Base-by-base conservation (phyloP, 2,888 invertebrate species). In the Cosmopolites sordidus region DNA sequence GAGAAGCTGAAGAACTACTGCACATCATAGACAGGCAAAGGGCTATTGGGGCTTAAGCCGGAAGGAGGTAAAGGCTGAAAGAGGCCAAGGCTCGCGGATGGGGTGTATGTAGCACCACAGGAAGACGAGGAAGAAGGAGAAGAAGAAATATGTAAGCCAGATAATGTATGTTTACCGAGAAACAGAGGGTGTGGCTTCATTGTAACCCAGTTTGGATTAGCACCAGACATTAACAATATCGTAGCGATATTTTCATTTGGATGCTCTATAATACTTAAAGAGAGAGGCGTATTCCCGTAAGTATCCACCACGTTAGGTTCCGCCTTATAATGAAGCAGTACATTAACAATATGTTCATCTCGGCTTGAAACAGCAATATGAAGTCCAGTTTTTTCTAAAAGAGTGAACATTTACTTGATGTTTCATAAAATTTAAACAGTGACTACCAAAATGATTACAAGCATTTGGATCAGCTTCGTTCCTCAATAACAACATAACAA, bases 251-350 rank as follows among this genome's bases (percentile, higher is more conserved):
- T 11, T 12, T 55, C 29, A 1, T 60, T 56, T 0, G 58, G 61
- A 15, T 43, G 39, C 15, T 65, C 64, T 1, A 62, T 60, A 1
- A 62, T 53, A 12, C 56, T 55, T 4, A 58, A 43, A 1, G 60
- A 48, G 15, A 68, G 29, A 1, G 69, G 67, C 0, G 65, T 62
- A 9, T 61, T 61, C n/a, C 62, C 65, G 41, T 65, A 69, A 38
- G 47, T 51, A 45, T 68, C 67, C 0, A 46, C 18, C 1, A 51
- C 51, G 43, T 65, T 64, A 1, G 62, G 30, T 6, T 56, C 15
- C 0, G 65, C 67, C 8, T 60, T 56, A 15, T 52, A 30, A 4
- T 54, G 33, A 1, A 66, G 40, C 42, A 69, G 50, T 15, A 56
- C 55, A 4, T 27, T 49, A 2, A 64, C 56, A 1, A 66, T 54